Percentiles rank a stretch among this genome's conserved stretches.
phyloP scores from a whole-genome alignment of 2,888 invertebrate genomes.

The Dascillus cervinus region DNA sequence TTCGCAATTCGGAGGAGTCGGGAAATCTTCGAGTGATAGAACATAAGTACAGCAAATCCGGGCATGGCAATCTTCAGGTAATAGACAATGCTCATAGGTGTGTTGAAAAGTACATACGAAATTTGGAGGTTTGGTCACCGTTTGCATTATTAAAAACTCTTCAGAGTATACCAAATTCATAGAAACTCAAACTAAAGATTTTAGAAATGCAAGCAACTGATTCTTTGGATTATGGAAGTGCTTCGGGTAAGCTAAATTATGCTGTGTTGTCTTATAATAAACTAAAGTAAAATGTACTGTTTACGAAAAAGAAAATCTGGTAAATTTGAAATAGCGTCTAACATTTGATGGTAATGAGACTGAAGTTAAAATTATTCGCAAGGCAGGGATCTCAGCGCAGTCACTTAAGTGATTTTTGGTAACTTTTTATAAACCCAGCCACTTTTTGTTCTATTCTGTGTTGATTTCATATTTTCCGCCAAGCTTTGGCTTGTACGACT shows the following conservation, averaged over 20 bases:
- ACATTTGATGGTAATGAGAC: too few species aligned
- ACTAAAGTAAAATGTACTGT: slow-evolving; percentile 1
- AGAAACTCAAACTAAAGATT: slow-evolving; percentile 1
- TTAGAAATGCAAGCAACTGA: slow-evolving; percentile 1
- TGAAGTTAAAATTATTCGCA: too few species aligned
- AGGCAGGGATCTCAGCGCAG: too few species aligned
- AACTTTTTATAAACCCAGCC: too few species aligned
- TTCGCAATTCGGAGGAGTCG: slow-evolving; percentile 5
- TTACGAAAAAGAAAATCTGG: slow-evolving; percentile 1
- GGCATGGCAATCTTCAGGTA: slow-evolving; percentile 16
- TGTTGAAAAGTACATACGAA: slow-evolving; percentile 10
- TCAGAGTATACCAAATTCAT: slow-evolving; percentile 1
- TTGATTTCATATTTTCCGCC: too few species aligned
- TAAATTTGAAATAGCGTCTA: too few species aligned
- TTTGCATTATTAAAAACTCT: slow-evolving; percentile 10
- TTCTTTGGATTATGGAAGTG: slow-evolving; percentile 1
- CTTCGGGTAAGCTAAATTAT: not conserved
- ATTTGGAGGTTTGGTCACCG: slow-evolving; percentile 10
- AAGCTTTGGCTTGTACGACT: too few species aligned
- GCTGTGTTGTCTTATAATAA: slow-evolving; percentile 1
- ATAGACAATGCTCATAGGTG: slow-evolving; percentile 12
- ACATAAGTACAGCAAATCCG: slow-evolving; percentile 14
- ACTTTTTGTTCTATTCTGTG: too few species aligned
- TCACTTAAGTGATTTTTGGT: too few species aligned
- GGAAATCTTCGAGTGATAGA: slow-evolving; percentile 9